Base-by-base conservation (phyloP, 1,140 invertebrate species). In the Aphidius gifuensis region DNA sequence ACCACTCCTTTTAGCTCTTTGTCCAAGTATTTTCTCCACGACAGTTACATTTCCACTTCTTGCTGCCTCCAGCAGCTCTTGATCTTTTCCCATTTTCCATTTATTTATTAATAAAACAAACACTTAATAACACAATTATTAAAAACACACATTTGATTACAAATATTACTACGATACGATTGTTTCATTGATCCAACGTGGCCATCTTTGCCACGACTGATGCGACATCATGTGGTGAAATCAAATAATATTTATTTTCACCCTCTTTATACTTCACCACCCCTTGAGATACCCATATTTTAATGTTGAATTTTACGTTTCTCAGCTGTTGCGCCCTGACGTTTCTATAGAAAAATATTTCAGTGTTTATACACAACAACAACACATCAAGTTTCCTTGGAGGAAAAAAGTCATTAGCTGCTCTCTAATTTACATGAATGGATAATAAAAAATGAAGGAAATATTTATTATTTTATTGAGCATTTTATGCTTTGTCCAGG, bases 31-130 rank as follows among this genome's bases (percentile, higher is more conserved):
- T 84, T 96, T 96, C 80, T 96, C 94, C 54, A 97, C 92, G 68
- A 90, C 87, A 64, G 85, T 83, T 70, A 90, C 85, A 82, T 96
- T 94, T 75, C 94, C 96, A 82, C 89, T 93, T 72, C 94, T 87
- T 67, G 94, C 93, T 71, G 94, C 96, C 77, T 97, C 94, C 78
- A 98, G 86, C 80, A 98, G 86, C 83, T 97, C 94, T 80, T 96
- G 92, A 80, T 97, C 94, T 83, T 95, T 96, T 75, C 94, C 94
- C 93, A 98, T 94, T 81, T 82, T 83, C 83, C 84, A 86, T 86
- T 83, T 84, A 86, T 82, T 82, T 75, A 67, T 73, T 64, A 73
- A 60, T 61, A 45, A 53, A 51, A 40, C 42, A 75, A 73, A 73
- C 72, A 68, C 75, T 74, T 75, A 79, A 77, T 76, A 64, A 71